Conservation (phyloP, 2,113 vertebrate species). For the Sterna hirundo region DNA sequence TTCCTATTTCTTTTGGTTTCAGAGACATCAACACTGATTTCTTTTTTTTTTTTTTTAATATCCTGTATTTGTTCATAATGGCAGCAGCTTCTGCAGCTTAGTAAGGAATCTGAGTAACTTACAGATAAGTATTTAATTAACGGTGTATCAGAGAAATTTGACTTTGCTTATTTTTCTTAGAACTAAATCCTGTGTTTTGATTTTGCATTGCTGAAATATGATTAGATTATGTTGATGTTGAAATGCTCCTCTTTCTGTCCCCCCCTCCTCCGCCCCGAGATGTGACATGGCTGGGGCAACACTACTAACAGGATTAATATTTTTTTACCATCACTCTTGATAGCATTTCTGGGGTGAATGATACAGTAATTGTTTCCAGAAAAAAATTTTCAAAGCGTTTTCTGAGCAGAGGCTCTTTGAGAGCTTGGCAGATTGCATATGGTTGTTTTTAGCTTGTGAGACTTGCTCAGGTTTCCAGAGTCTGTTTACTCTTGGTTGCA, state of each 20-base stretch:
- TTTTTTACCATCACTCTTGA: neutral
- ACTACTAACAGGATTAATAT: neutral
- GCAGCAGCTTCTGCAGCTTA: neutral
- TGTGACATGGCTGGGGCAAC: neutral
- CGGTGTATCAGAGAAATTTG: neutral
- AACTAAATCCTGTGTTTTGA: neutral
- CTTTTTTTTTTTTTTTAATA: neutral
- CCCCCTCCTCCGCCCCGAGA: rapidly evolving
- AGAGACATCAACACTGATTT: neutral
- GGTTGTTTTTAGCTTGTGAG: neutral
- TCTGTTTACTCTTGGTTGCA: neutral
- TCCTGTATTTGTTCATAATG: neutral
- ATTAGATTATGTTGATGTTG: neutral
- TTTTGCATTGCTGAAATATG: neutral
- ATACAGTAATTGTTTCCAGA: neutral
- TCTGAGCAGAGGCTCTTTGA: neutral
- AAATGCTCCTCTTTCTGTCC: neutral
- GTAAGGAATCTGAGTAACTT: neutral
- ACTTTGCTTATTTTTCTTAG: neutral
- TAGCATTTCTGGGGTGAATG: neutral
- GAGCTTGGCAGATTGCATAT: neutral
- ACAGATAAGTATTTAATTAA: neutral
- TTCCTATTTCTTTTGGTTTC: neutral
- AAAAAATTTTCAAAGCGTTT: neutral
- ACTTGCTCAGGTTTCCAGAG: neutral